phyloP scores from a whole-genome alignment of 92 coral and sea anemone genomes.

The Umimayanthus chanpuru region DNA sequence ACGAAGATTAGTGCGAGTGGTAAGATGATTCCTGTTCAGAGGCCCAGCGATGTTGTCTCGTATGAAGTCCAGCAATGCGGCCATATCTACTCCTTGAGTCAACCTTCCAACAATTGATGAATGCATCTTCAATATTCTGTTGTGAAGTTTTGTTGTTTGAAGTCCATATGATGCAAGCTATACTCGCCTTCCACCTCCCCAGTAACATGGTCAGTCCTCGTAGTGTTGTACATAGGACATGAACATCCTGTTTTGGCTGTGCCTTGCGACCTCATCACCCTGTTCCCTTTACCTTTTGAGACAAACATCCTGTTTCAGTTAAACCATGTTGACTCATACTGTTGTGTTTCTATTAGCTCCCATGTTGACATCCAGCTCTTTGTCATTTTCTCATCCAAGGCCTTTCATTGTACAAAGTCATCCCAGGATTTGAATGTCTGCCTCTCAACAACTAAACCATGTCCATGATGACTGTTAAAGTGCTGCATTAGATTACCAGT shows the following conservation, averaged over 20 bases:
- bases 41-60: constrained; percentile 24
- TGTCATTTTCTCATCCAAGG: too few relatives aligned
- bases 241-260: constrained; percentile 40
- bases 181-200: constrained; percentile 52
- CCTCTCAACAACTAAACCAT: constrained; percentile 23
- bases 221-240: constrained; percentile 41
- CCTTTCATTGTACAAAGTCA: too few relatives aligned
- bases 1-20: constrained; percentile 25
- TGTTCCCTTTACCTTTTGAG: constrained; percentile 36
- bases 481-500: constrained; percentile 45
- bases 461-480: constrained; percentile 28
- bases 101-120: constrained; percentile 36
- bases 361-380: too few relatives aligned
- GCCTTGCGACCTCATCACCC: constrained; percentile 50
- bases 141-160: constrained; percentile 33
- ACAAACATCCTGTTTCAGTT: too few relatives aligned
- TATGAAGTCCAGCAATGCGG: constrained; percentile 33
- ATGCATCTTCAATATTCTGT: constrained; percentile 35
- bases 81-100: constrained; percentile 46
- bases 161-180: constrained; percentile 47
- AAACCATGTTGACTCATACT: too few relatives aligned
- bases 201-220: constrained; percentile 29
- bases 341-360: too few relatives aligned
- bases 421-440: constrained; percentile 42
- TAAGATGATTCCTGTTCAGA: constrained; percentile 44